Percentiles rank a stretch among this genome's conserved stretches.
These are phyloP conservation scores for Nyctibius bracteatus DNA, from an alignment of 2,113 vertebrate genomes.

Conservation along the genomic window DNA sequence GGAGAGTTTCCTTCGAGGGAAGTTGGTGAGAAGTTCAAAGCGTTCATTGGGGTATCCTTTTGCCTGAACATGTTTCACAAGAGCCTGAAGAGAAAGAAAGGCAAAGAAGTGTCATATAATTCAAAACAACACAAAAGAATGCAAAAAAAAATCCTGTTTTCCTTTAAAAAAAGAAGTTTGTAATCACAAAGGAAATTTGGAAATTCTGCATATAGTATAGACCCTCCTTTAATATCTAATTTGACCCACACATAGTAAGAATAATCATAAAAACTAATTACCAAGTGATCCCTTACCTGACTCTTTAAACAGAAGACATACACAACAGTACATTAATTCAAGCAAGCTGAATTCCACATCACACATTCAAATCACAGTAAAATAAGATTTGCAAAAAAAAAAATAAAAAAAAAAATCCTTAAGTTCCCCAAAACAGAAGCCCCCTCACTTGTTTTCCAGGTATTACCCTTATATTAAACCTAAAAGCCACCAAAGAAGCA, in stretches of 20 bases:
- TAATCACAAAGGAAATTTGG: not conserved
- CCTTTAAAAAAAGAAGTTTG: not conserved
- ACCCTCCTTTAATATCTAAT: not conserved
- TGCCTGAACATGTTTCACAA: conserved; percentile 94
- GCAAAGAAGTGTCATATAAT: not conserved
- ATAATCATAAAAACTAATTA: not conserved
- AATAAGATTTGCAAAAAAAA: not conserved
- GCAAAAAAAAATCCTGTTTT: fast-evolving
- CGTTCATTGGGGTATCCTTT: conserved; percentile 98
- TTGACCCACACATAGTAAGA: not conserved
- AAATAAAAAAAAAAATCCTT: not conserved
- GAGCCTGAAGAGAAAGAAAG: conserved; percentile 74
- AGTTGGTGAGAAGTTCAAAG: conserved; percentile 99
- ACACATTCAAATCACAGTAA: not conserved
- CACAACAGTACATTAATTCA: not conserved
- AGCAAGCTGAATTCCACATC: not conserved
- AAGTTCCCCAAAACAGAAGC: not conserved
- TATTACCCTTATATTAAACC: not conserved
- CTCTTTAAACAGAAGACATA: not conserved
- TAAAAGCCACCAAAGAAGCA: not conserved
- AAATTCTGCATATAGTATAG: not conserved
- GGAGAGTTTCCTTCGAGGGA: conserved; percentile 94
- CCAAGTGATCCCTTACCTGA: not conserved
- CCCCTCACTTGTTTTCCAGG: not conserved
- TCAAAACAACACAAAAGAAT: not conserved